Conservation (phyloP, 2,113 vertebrate species). For the Cheilinus undulatus region DNA sequence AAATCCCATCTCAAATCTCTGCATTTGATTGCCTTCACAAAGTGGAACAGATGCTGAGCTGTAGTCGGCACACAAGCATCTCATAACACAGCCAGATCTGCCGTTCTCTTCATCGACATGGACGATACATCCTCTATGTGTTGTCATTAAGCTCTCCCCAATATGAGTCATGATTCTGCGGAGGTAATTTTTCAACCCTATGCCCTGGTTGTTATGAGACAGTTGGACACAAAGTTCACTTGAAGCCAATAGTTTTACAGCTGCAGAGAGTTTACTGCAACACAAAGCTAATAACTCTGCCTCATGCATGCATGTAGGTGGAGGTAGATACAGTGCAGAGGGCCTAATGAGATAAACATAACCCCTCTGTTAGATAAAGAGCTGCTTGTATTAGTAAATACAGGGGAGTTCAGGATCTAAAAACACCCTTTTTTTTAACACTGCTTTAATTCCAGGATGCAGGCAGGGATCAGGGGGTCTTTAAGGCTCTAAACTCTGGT, state of each 20-base stretch:
- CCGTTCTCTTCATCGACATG: slow-evolving; percentile 7
- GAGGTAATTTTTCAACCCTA: slow-evolving; percentile 18
- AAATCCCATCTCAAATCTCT: slow-evolving; percentile 37
- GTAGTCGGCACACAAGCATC: not conserved
- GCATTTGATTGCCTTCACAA: slow-evolving; percentile 40
- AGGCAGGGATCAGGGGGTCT: slow-evolving; percentile 6
- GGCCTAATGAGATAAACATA: slow-evolving; percentile 34
- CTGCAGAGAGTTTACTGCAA: not conserved
- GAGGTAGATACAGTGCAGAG: slow-evolving; percentile 20
- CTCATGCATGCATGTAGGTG: slow-evolving; percentile 25
- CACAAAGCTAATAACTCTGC: slow-evolving; percentile 33
- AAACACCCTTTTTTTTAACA: not conserved
- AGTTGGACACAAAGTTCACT: slow-evolving; percentile 6
- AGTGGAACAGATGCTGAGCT: slow-evolving; percentile 11
- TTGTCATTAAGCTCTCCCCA: slow-evolving; percentile 1
- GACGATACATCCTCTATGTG: not conserved
- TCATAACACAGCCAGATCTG: not conserved
- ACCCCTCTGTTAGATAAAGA: slow-evolving; percentile 13
- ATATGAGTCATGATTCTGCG: not conserved
- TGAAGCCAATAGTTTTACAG: slow-evolving; percentile 12
- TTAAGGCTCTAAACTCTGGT: not conserved
- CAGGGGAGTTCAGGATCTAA: not conserved
- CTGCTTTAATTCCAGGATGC: not conserved
- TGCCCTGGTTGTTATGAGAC: slow-evolving; percentile 10
- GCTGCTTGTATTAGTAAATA: slow-evolving; percentile 1